Evolutionary conservation across 2,888 invertebrate species (phyloP), one percentile per base, ranked within the genome.

Genomic region (Rambutsinella grinnellia): DNA sequence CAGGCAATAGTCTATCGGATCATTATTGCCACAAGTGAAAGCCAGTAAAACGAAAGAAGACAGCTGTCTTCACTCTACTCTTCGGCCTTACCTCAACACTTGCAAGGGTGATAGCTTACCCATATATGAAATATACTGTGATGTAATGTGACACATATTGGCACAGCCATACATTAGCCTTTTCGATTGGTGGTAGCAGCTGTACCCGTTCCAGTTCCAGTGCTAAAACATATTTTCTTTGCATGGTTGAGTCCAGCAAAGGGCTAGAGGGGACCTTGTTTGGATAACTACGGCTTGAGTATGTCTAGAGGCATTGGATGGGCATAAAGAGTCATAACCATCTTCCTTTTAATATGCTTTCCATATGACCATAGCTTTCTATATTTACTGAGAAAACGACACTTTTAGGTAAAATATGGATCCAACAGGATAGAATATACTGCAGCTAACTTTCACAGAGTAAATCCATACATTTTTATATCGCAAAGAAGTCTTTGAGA

Each of bases 1-100:
- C 36, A 36, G 13, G 36, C 36, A 5, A n/a, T n/a, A n/a, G n/a
- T 36, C 5, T 36, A 36, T 36, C 36, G 6, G 5, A 36, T 36
- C 36, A 36, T 36, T 36, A 36, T 13, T 36, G 36, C 13, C 36
- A 36, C 36, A 36, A 5, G 36, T 8, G 36, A 36, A 36, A 13
- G 36, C 6, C 5, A 8, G 36, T 36, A 36, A 36, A 36, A 57
- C 24, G 26, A 27, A 57, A 17, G n/a, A 23, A 57, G 57, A 57
- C 57, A 57, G 57, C 57, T 57, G 57, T 57, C 57, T 13, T 57
- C 57, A 27, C 27, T 27, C 19, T 49, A 5, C n/a, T n/a, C n/a
- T 49, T 49, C n/a, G n/a, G n/a, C n/a, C n/a, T 49, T 17, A 36
- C 36, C 13, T 5, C 13, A 36, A 36, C 36, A 13, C 36, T 36